These are phyloP conservation scores for Saccostrea glomerata DNA, from an alignment of 1,140 invertebrate genomes.

Conservation along the genomic window DNA sequence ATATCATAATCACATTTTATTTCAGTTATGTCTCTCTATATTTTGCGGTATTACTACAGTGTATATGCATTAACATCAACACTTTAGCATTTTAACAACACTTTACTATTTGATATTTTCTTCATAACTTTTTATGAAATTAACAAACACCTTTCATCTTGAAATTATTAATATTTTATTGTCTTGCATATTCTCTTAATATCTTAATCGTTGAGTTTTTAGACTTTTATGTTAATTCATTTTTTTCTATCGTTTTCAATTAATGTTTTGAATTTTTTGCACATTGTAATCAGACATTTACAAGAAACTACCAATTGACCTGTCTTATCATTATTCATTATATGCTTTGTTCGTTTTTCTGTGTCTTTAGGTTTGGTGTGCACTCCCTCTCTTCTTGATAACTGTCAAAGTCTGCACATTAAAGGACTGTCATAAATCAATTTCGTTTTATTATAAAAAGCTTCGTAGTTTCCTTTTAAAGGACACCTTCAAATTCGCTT, in stretches of 20 bases:
- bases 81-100: no score
- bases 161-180: background rate
- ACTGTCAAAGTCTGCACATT: constrained; percentile 15
- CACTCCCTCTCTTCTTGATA: background rate
- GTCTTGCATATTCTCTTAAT: background rate
- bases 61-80: no score
- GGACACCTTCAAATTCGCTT: constrained; percentile 13
- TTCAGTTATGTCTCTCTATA: no score
- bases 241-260: background rate
- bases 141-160: no score
- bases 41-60: no score
- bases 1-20: no score
- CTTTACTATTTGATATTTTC: no score
- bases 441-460: constrained; percentile 13
- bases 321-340: background rate
- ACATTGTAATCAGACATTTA: constrained; percentile 15
- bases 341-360: background rate
- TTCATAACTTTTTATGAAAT: no score
- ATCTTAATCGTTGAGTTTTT: background rate
- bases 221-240: background rate
- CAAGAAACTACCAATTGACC: background rate
- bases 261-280: background rate
- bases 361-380: background rate
- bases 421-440: background rate
- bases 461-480: constrained; percentile 26